These are phyloP conservation scores for Rhyzopertha dominica DNA, from an alignment of 1,140 invertebrate genomes.

Conservation along the genomic window DNA sequence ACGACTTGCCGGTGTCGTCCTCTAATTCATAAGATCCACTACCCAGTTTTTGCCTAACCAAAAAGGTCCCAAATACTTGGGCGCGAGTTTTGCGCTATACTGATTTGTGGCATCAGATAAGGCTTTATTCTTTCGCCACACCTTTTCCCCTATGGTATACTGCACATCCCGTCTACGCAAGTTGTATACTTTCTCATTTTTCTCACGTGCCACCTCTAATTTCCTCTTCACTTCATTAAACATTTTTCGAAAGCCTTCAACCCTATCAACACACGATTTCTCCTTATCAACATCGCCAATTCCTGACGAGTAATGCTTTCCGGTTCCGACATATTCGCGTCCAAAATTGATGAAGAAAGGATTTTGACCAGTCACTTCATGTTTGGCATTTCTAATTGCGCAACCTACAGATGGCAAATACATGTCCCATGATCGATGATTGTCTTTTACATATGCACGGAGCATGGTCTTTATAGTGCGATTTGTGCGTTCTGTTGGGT, in stretches of 20 bases:
- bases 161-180: conserved; percentile 6
- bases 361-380: conserved; percentile 27
- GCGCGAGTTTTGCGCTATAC: conserved; percentile 14
- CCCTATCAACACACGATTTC: too few relatives aligned
- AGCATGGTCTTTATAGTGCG: conserved; percentile 28
- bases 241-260: too few relatives aligned
- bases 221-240: conserved; percentile 1
- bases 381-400: conserved; percentile 27
- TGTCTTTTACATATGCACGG: conserved; percentile 19
- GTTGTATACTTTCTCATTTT: conserved; percentile 7
- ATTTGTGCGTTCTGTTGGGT: conserved; percentile 26
- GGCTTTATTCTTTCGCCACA: conserved; percentile 8
- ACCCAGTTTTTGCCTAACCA: conserved; percentile 6
- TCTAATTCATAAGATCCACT: conserved; percentile 12
- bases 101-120: conserved; percentile 16
- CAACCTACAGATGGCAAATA: conserved; percentile 20
- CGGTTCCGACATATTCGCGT: conserved; percentile 1
- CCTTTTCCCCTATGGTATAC: conserved; percentile 6
- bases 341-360: conserved; percentile 17
- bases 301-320: background rate
- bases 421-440: conserved; percentile 31
- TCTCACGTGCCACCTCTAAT: conserved; percentile 4
- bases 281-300: background rate
- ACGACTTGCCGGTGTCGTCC: conserved; percentile 1
- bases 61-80: conserved; percentile 14